Percentiles rank a stretch among this genome's conserved stretches.
Evolutionary conservation across 2,113 vertebrate species (phyloP).

Genomic region (Phyllopteryx taeniolatus): DNA sequence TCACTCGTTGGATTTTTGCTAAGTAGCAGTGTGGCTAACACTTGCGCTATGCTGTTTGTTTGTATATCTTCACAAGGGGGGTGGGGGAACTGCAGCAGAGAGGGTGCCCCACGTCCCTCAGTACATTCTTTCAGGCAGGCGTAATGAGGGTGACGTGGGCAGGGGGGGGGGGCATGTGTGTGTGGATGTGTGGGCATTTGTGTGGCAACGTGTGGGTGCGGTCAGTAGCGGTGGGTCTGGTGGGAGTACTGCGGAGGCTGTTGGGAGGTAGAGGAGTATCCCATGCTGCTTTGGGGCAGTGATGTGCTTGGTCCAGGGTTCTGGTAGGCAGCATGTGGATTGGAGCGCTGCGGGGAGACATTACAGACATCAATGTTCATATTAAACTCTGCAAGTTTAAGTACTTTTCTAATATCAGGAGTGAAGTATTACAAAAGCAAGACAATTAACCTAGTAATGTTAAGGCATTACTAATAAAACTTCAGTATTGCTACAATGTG

Average conservation of each 20-base stretch:
- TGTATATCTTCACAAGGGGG: conserved; percentile 31
- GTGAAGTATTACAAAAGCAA: too few relatives aligned
- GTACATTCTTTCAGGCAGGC: conserved; percentile 71
- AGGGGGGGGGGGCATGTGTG: conserved; percentile 3
- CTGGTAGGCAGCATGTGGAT: conserved; percentile 99
- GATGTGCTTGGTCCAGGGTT: conserved; percentile 99
- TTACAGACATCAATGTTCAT: not conserved
- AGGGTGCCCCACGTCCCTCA: conserved; percentile 55
- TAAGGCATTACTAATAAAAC: too few relatives aligned
- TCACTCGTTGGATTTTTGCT: conserved; percentile 34
- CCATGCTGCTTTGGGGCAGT: conserved; percentile 99
- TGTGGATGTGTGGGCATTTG: conserved; percentile 5
- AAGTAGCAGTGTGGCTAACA: conserved; percentile 38
- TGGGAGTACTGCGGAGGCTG: conserved; percentile 99
- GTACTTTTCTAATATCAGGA: not conserved
- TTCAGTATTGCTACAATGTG: too few relatives aligned
- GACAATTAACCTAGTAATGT: too few relatives aligned
- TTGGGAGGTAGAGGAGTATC: conserved; percentile 99
- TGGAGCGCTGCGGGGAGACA: conserved; percentile 84
- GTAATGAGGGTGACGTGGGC: conserved; percentile 22
- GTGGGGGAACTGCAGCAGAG: conserved; percentile 73
- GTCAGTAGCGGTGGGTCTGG: conserved; percentile 97
- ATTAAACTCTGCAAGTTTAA: not conserved
- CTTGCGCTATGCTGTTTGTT: conserved; percentile 25
- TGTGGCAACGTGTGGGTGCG: conserved; percentile 9